Conservation (phyloP, 2,797 vertebrate genomes). For the Hephaestus fuliginosus region DNA sequence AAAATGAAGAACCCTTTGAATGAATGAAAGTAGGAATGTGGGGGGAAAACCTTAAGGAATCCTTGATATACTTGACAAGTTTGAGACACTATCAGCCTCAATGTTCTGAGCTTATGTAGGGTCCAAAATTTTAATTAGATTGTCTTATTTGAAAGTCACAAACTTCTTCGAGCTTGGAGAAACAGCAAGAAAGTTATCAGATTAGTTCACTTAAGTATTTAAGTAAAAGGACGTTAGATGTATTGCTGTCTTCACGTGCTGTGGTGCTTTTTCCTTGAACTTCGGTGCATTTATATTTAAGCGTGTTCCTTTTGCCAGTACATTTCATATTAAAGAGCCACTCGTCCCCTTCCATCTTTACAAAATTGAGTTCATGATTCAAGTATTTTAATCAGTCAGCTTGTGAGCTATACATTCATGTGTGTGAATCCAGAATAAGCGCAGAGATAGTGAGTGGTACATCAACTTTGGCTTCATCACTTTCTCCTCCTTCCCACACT, state of each 20-base stretch:
- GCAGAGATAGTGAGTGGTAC: too few relatives aligned
- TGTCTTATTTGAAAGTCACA: slow-evolving; percentile 51
- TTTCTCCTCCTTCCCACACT: too few relatives aligned
- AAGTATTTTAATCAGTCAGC: too few relatives aligned
- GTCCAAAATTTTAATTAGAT: slow-evolving; percentile 51
- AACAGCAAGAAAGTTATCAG: slow-evolving; percentile 22
- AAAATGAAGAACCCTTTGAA: slow-evolving; percentile 76
- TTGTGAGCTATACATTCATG: too few relatives aligned
- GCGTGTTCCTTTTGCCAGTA: neutral
- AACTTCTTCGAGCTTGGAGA: slow-evolving; percentile 24
- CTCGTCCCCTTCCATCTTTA: neutral
- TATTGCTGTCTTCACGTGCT: slow-evolving; percentile 8
- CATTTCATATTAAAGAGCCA: neutral
- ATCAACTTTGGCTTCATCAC: too few relatives aligned
- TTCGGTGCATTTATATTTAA: slow-evolving; percentile 5
- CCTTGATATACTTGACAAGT: slow-evolving; percentile 69
- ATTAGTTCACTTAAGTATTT: slow-evolving; percentile 12
- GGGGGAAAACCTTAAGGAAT: slow-evolving; percentile 49
- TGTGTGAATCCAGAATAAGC: too few relatives aligned
- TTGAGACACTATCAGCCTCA: slow-evolving; percentile 45
- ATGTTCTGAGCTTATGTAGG: slow-evolving; percentile 31
- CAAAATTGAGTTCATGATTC: too few relatives aligned
- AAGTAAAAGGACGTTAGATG: slow-evolving; percentile 1
- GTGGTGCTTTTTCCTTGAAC: neutral
- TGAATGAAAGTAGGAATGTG: slow-evolving; percentile 61